These are phyloP conservation scores for Magallana ariakensis DNA, from an alignment of 1,140 invertebrate genomes.

Conservation along the genomic window DNA sequence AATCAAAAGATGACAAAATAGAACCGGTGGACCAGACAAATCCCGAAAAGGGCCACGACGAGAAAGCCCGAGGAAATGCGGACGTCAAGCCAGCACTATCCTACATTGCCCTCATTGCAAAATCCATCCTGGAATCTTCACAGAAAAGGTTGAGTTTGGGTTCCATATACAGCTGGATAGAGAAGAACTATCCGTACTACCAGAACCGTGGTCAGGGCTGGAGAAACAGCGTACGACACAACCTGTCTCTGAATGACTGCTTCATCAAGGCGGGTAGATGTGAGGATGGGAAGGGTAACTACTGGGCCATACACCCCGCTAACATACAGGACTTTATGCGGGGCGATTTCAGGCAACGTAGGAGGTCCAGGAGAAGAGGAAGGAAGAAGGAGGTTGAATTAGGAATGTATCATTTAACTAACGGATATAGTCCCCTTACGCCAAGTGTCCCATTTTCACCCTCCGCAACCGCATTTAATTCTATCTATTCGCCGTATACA, in stretches of 20 bases:
- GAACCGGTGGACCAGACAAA: slow-evolving; percentile 49
- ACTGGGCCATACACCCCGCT: slow-evolving; percentile 98
- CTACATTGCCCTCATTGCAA: slow-evolving; percentile 77
- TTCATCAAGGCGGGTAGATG: slow-evolving; percentile 78
- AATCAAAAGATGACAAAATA: slow-evolving; percentile 52
- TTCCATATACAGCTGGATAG: slow-evolving; percentile 77
- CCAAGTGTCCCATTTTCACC: slow-evolving; percentile 66
- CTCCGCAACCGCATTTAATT: slow-evolving; percentile 66
- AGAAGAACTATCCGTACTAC: slow-evolving; percentile 77
- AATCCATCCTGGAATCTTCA: slow-evolving; percentile 73
- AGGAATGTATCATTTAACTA: slow-evolving; percentile 73
- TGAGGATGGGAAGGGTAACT: slow-evolving; percentile 81
- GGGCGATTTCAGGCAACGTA: slow-evolving; percentile 88
- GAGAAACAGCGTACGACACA: slow-evolving; percentile 79
- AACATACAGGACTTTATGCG: slow-evolving; percentile 97
- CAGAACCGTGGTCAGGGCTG: slow-evolving; percentile 75
- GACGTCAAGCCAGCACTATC: slow-evolving; percentile 74
- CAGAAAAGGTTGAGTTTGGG: slow-evolving; percentile 73
- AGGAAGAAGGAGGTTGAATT: slow-evolving; percentile 75
- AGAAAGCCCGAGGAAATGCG: slow-evolving; percentile 61
- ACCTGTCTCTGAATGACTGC: slow-evolving; percentile 78
- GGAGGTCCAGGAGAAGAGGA: slow-evolving; percentile 71
- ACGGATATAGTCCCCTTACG: slow-evolving; percentile 67
- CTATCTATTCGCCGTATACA: slow-evolving; percentile 76
- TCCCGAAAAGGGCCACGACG: slow-evolving; percentile 58